phyloP scores from a whole-genome alignment of 1,140 invertebrate genomes.

The Chironomus striatipennis region DNA sequence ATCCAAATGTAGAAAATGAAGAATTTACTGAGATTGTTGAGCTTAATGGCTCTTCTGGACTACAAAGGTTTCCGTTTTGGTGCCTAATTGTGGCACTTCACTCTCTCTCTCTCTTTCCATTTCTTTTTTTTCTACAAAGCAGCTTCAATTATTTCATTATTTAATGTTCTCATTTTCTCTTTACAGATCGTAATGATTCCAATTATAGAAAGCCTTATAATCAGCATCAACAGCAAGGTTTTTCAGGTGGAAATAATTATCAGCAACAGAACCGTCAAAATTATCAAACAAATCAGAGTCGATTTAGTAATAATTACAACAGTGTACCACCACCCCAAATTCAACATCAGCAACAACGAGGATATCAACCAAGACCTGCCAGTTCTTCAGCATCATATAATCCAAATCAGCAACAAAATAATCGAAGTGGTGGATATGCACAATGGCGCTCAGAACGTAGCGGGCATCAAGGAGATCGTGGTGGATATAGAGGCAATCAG shows the following conservation, averaged over 20 bases:
- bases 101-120: background rate
- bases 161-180: background rate
- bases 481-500: background rate
- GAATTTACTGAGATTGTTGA: background rate
- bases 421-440: background rate
- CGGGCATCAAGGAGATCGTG: background rate
- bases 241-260: background rate
- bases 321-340: background rate
- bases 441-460: background rate
- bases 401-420: background rate
- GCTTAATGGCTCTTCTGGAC: background rate
- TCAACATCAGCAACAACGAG: background rate
- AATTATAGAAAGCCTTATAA: background rate
- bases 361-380: background rate
- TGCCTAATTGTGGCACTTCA: background rate
- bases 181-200: conserved; percentile 4
- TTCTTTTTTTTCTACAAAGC: background rate
- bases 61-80: background rate
- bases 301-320: background rate
- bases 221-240: background rate
- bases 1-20: background rate
- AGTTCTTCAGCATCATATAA: background rate
- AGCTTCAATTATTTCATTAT: background rate
- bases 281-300: background rate
- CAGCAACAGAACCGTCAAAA: background rate